Percentiles rank a stretch among this genome's conserved stretches.
Conservation (phyloP, 2,888 invertebrate species). For the Galeopsomyia nigrocyanea region DNA sequence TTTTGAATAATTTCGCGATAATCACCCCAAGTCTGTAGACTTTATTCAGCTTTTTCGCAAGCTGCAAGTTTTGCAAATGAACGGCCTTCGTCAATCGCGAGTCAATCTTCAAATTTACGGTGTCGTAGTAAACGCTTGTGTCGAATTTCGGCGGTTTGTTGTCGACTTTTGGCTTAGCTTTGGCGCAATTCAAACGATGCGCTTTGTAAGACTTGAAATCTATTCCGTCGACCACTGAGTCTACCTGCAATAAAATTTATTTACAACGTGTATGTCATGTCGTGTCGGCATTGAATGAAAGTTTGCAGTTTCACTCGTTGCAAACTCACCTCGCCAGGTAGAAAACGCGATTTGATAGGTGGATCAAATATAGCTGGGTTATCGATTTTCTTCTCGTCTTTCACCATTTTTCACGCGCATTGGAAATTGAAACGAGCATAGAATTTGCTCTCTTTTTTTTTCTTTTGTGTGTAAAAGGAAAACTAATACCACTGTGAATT, state of each 20-base stretch:
- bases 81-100: slow-evolving; percentile 66
- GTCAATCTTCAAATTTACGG: slow-evolving; percentile 61
- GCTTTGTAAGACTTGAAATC: slow-evolving; percentile 42
- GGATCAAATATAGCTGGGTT: slow-evolving; percentile 30
- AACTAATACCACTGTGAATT: too few relatives aligned
- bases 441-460: too few relatives aligned
- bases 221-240: background rate
- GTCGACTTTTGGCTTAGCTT: slow-evolving; percentile 63
- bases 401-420: slow-evolving; percentile 17
- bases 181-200: slow-evolving; percentile 46
- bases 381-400: slow-evolving; percentile 9
- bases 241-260: background rate
- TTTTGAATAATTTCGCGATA: slow-evolving; percentile 38
- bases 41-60: slow-evolving; percentile 73
- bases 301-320: background rate
- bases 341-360: slow-evolving; percentile 47
- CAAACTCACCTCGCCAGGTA: slow-evolving; percentile 47
- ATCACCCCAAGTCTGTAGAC: slow-evolving; percentile 74
- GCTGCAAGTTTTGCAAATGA: slow-evolving; percentile 73
- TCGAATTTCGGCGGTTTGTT: slow-evolving; percentile 72
- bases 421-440: too few relatives aligned
- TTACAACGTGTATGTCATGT: too few relatives aligned
- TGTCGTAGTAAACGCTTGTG: slow-evolving; percentile 72
- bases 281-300: background rate
- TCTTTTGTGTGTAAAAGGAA: too few relatives aligned